Conservation (phyloP, 2,888 invertebrate species). For the Eulithis testata region DNA sequence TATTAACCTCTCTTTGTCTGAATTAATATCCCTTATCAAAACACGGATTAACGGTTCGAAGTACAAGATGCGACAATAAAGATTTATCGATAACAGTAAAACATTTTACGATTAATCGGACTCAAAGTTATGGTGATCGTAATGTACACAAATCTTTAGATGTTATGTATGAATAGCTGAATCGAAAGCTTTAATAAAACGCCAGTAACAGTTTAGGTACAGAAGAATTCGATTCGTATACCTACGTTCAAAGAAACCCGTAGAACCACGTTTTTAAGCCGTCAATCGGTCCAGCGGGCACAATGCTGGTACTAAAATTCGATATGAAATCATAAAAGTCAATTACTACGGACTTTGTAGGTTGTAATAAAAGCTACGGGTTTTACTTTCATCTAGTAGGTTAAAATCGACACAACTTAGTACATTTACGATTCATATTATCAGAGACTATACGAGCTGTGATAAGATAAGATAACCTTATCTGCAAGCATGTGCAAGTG, state of each 20-base stretch:
- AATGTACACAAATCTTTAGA: slow-evolving; percentile 33
- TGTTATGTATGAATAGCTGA: slow-evolving; percentile 25
- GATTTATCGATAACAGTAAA: slow-evolving; percentile 48
- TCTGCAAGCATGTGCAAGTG: no score
- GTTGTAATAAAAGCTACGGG: slow-evolving; percentile 7
- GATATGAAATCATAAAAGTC: slow-evolving; percentile 16
- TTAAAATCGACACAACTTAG: no score
- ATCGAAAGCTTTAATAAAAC: slow-evolving; percentile 34
- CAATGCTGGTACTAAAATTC: slow-evolving; percentile 20
- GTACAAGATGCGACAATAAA: slow-evolving; percentile 44
- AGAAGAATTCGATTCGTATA: slow-evolving; percentile 29
- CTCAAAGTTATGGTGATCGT: slow-evolving; percentile 42
- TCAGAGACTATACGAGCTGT: not conserved
- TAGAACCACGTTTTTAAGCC: not conserved
- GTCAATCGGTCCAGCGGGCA: slow-evolving; percentile 7
- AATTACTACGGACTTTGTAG: slow-evolving; percentile 5
- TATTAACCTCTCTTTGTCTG: slow-evolving; percentile 58
- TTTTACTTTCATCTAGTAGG: slow-evolving; percentile 23
- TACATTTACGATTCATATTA: not conserved
- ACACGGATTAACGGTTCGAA: slow-evolving; percentile 44
- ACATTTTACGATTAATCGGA: slow-evolving; percentile 48
- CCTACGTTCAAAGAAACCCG: slow-evolving; percentile 34
- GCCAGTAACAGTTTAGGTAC: slow-evolving; percentile 14
- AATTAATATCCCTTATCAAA: slow-evolving; percentile 50
- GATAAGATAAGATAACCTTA: no score